A percentile compares a stretch with the other conserved stretches of the same genome.
Conservation (phyloP, 1,140 invertebrate species). For the Maniola jurtina region DNA sequence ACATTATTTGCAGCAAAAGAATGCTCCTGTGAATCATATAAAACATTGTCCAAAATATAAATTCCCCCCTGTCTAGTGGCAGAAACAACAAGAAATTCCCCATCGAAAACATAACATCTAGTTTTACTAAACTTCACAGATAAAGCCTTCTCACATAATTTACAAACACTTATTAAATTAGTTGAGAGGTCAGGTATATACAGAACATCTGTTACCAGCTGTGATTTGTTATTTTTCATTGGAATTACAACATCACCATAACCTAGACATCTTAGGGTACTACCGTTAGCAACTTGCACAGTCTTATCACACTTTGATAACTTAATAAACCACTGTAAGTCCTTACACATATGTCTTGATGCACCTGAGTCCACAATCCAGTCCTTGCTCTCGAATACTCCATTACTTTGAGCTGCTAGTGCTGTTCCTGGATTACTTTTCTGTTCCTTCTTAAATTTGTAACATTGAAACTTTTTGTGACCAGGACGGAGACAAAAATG, state of each 20-base stretch:
- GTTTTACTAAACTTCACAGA: slow-evolving; percentile 14
- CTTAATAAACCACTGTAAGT: slow-evolving; percentile 31
- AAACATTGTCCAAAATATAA: no score
- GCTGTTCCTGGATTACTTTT: slow-evolving; percentile 25
- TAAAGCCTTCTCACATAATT: slow-evolving; percentile 18
- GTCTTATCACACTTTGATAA: slow-evolving; percentile 2
- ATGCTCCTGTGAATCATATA: no score
- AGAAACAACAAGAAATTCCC: no score
- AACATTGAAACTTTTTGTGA: slow-evolving; percentile 12
- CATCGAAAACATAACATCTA: no score
- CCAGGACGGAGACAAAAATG: no score
- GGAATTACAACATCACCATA: no score
- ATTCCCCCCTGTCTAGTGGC: no score
- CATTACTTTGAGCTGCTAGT: slow-evolving; percentile 27
- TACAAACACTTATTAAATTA: background rate
- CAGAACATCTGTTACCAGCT: background rate
- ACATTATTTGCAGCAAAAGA: no score
- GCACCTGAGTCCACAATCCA: slow-evolving; percentile 36
- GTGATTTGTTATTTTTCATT: no score
- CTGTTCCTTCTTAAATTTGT: slow-evolving; percentile 28
- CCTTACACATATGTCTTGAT: slow-evolving; percentile 40
- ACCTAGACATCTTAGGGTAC: no score
- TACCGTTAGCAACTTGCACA: no score
- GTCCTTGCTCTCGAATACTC: slow-evolving; percentile 14
- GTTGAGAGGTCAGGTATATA: slow-evolving; percentile 14